Conservation (phyloP, 2,113 vertebrate genomes). For the Phyllostomus hastatus region DNA sequence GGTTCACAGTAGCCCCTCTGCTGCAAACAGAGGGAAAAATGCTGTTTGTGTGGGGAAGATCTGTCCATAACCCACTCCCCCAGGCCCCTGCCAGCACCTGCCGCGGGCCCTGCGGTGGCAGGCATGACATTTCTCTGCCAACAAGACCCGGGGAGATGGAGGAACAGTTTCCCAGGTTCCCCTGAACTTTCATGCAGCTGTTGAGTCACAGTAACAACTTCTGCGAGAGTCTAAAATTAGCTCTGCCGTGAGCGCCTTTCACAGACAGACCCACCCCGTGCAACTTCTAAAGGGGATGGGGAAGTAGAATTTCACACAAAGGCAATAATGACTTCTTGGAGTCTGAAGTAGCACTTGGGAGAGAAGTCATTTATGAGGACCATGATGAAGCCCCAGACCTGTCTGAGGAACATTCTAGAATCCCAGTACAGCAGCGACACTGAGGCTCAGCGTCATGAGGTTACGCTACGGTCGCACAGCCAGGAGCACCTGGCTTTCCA, state of each 20-base stretch:
- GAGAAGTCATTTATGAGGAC: neutral
- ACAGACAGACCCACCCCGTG: neutral
- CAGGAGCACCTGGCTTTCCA: neutral
- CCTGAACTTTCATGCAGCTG: neutral
- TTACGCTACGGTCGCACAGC: neutral
- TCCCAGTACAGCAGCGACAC: neutral
- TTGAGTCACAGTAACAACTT: neutral
- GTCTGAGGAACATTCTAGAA: neutral
- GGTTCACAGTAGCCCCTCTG: neutral
- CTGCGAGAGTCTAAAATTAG: neutral
- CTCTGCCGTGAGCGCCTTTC: neutral
- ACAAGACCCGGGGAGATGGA: accelerated
- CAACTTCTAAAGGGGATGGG: neutral
- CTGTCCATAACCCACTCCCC: neutral
- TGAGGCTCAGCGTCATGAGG: neutral
- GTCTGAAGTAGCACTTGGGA: neutral
- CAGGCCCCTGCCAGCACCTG: neutral
- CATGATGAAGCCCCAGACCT: neutral
- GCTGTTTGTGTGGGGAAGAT: neutral
- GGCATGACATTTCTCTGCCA: neutral
- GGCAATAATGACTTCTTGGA: neutral
- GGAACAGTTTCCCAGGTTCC: neutral
- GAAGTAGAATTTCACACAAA: neutral
- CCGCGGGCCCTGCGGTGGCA: neutral
- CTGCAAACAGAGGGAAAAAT: neutral